Evolutionary conservation across 2,113 vertebrate genomes (phyloP).

Genomic region (Serinus canaria): DNA sequence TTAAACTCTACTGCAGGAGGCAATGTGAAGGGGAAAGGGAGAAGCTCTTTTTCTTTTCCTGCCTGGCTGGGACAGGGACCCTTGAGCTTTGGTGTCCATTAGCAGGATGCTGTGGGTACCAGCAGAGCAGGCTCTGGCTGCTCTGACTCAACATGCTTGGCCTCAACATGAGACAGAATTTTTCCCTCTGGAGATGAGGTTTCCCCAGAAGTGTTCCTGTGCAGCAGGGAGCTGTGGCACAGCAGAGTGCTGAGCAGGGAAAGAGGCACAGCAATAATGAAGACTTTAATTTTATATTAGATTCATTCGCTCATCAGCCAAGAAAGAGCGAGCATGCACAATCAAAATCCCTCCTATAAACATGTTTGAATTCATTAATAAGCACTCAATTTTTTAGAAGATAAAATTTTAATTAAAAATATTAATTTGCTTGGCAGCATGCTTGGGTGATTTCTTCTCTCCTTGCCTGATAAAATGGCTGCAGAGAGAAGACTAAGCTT

Average conservation of each 20-base stretch:
- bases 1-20: not conserved
- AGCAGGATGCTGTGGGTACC: not conserved
- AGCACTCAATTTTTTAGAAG: not conserved
- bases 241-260: not conserved
- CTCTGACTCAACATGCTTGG: not conserved
- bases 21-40: not conserved
- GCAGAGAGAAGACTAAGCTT: not conserved
- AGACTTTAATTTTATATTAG: slow-evolving; percentile 7
- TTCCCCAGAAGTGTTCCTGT: not conserved
- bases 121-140: not conserved
- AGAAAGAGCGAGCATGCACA: not conserved
- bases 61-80: not conserved
- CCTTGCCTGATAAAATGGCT: not conserved
- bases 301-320: not conserved
- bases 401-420: slow-evolving; percentile 49
- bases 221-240: not conserved
- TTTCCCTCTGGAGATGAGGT: not conserved
- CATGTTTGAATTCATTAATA: slow-evolving; percentile 27
- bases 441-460: not conserved
- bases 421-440: slow-evolving; percentile 3
- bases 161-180: not conserved
- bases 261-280: not conserved
- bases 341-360: not conserved
- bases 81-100: not conserved
- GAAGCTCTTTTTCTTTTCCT: not conserved